These are phyloP conservation scores for Cosmorhoe ocellata DNA, from an alignment of 2,888 invertebrate species.

Conservation along the genomic window DNA sequence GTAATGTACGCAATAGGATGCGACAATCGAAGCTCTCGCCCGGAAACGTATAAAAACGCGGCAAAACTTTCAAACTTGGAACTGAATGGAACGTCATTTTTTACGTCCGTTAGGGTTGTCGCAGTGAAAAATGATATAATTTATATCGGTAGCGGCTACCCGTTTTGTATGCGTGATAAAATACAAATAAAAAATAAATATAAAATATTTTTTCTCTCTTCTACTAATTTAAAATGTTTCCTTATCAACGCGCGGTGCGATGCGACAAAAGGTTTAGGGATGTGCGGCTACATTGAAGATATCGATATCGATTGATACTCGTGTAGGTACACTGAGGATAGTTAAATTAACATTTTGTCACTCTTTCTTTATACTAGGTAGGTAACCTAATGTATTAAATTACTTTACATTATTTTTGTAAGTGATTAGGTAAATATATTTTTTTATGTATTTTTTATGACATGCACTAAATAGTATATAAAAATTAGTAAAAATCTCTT, in stretches of 20 bases:
- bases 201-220: constrained; percentile 73
- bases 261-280: constrained; percentile 71
- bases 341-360: too few species aligned
- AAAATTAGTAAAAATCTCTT: too few species aligned
- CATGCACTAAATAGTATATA: too few species aligned
- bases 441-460: too few species aligned
- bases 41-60: constrained; percentile 81
- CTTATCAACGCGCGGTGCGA: constrained; percentile 80
- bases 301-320: constrained; percentile 23
- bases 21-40: constrained; percentile 59
- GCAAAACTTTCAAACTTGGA: constrained; percentile 78
- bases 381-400: too few species aligned
- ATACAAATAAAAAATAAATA: constrained; percentile 76
- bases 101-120: constrained; percentile 80
- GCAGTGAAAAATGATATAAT: constrained; percentile 82
- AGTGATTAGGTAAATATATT: too few species aligned
- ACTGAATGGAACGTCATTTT: constrained; percentile 80
- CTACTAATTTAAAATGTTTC: constrained; percentile 82
- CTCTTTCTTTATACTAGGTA: too few species aligned
- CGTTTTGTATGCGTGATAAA: constrained; percentile 79
- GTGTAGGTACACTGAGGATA: too few species aligned
- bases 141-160: constrained; percentile 81
- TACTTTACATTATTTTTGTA: too few species aligned
- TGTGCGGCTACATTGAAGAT: constrained; percentile 32
- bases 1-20: constrained; percentile 17